phyloP scores from a whole-genome alignment of 2,797 vertebrate species.

The Gallinago solitaria region DNA sequence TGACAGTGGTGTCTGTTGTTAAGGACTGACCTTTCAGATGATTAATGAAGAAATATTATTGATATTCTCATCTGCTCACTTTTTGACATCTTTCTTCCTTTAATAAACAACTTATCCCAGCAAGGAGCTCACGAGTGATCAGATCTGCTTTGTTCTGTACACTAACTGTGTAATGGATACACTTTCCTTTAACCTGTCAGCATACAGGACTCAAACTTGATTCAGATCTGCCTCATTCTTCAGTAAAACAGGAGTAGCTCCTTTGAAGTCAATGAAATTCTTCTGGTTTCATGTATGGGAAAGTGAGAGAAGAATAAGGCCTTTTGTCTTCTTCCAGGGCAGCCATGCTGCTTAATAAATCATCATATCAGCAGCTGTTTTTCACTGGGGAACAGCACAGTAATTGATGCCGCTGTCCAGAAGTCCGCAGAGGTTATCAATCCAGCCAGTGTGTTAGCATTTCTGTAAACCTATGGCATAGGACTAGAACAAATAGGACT shows the following conservation, averaged over 20 bases:
- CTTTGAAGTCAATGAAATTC: slow-evolving; percentile 54
- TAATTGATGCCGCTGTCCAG: slow-evolving; percentile 25
- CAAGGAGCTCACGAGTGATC: neutral
- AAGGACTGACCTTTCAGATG: neutral
- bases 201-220: neutral
- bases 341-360: slow-evolving; percentile 56
- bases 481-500: neutral
- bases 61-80: slow-evolving; percentile 22
- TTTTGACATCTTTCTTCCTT: slow-evolving; percentile 21
- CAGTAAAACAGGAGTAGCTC: neutral
- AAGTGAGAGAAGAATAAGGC: slow-evolving; percentile 43
- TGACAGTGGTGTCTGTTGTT: slow-evolving; percentile 1
- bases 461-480: neutral
- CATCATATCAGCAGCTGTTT: slow-evolving; percentile 56
- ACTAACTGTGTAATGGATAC: slow-evolving; percentile 19
- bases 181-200: neutral
- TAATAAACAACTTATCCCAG: neutral
- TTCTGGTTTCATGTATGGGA: slow-evolving; percentile 17
- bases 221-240: neutral
- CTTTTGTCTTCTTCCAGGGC: slow-evolving; percentile 45
- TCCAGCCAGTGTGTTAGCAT: neutral
- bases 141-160: neutral
- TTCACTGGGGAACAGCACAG: neutral
- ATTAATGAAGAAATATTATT: slow-evolving; percentile 48
- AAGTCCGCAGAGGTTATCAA: neutral